phyloP scores from a whole-genome alignment of 2,888 invertebrate genomes.

The Oligia fasciuncula region DNA sequence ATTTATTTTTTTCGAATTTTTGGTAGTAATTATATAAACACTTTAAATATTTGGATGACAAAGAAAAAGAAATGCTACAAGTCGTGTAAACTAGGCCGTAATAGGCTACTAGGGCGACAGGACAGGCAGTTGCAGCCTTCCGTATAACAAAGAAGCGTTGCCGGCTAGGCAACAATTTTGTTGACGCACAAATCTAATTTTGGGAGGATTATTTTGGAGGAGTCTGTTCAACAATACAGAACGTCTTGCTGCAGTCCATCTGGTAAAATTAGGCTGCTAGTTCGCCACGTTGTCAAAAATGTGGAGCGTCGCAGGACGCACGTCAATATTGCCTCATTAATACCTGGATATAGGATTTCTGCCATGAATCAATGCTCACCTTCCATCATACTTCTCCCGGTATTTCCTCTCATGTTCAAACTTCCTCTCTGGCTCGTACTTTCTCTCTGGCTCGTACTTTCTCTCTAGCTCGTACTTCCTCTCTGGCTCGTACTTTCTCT shows the following conservation, averaged over 20 bases:
- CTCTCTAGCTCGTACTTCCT: slow-evolving; percentile 8
- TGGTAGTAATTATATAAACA: background rate
- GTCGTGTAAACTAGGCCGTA: background rate
- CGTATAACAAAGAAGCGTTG: background rate
- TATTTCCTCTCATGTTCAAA: slow-evolving; percentile 71
- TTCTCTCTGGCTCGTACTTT: slow-evolving; percentile 58
- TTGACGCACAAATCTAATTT: background rate
- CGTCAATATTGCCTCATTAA: background rate
- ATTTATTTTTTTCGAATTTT: too few relatives aligned
- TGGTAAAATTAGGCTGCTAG: background rate
- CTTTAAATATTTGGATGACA: background rate
- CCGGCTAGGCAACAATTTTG: background rate
- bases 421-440: slow-evolving; percentile 59
- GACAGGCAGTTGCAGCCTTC: background rate
- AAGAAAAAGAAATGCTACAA: background rate
- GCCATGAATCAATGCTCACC: slow-evolving; percentile 64
- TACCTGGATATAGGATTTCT: background rate
- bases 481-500: slow-evolving; percentile 67
- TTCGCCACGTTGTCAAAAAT: background rate
- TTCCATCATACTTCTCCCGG: slow-evolving; percentile 76
- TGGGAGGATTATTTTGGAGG: background rate
- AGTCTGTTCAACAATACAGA: background rate
- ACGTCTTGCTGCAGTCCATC: background rate
- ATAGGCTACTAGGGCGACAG: background rate
- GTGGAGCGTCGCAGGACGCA: background rate